These are phyloP conservation scores for Azorinus chamasolen DNA, from an alignment of 2,888 invertebrate species.

Conservation along the genomic window DNA sequence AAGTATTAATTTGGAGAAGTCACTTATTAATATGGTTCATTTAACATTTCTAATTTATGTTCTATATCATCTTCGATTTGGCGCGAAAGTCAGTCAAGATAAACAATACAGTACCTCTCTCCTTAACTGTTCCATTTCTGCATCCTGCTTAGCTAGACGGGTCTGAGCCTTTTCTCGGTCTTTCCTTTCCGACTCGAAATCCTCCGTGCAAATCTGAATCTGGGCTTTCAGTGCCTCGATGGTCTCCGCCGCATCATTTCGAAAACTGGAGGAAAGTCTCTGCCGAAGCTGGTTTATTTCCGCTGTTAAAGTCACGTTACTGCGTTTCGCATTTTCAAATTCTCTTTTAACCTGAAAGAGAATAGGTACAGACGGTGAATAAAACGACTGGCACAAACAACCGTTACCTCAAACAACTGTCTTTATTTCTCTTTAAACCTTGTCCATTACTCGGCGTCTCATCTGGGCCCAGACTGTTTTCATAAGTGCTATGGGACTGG, in stretches of 20 bases:
- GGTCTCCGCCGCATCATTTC: constrained; percentile 54
- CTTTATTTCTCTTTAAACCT: too few relatives aligned
- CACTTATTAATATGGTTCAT: too few relatives aligned
- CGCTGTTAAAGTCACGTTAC: constrained; percentile 33
- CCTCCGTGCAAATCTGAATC: constrained; percentile 82
- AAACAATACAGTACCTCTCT: constrained; percentile 62
- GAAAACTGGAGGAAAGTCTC: constrained; percentile 5
- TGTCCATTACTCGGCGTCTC: too few relatives aligned
- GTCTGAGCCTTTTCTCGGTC: constrained; percentile 78
- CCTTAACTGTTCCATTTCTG: constrained; percentile 62
- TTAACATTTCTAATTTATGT: too few relatives aligned
- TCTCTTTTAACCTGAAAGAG: constrained; percentile 44
- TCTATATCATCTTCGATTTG: too few relatives aligned
- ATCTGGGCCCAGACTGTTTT: background rate
- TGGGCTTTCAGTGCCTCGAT: constrained; percentile 78
- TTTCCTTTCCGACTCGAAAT: constrained; percentile 81
- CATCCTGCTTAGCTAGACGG: constrained; percentile 66
- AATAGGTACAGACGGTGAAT: too few relatives aligned
- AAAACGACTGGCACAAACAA: too few relatives aligned
- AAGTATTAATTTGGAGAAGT: too few relatives aligned
- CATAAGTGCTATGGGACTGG: too few relatives aligned
- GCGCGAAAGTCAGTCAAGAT: background rate
- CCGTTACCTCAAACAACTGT: too few relatives aligned
- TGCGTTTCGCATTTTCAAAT: constrained; percentile 52
- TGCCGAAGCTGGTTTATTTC: constrained; percentile 45